A percentile compares a stretch with the other conserved stretches of the same genome.
Evolutionary conservation across 2,888 invertebrate genomes (phyloP).

Genomic region (Ophion costatus): DNA sequence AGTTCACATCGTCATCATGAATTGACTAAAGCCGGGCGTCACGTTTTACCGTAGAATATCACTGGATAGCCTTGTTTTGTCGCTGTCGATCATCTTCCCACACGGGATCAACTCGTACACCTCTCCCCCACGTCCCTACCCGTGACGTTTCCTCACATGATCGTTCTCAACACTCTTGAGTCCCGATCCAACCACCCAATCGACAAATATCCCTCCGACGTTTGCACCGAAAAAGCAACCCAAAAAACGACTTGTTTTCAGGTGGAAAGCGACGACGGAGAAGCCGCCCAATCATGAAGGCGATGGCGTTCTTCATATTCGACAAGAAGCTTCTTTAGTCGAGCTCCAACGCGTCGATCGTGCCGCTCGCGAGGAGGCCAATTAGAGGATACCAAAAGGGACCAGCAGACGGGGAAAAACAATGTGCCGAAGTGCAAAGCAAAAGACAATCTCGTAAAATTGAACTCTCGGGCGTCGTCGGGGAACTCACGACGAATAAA

Average conservation of each 20-base stretch:
- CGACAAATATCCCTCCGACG: background rate
- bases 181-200: no score
- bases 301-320: conserved; percentile 75
- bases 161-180: no score
- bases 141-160: no score
- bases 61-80: no score
- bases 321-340: conserved; percentile 74
- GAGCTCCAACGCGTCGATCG: conserved; percentile 8
- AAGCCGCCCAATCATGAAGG: conserved; percentile 71
- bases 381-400: background rate
- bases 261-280: conserved; percentile 60
- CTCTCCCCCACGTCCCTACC: no score
- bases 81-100: no score
- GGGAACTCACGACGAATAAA: conserved; percentile 17
- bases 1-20: no score
- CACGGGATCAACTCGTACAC: no score
- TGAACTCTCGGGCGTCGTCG: background rate
- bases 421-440: background rate
- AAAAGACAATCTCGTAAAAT: background rate
- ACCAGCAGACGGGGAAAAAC: background rate
- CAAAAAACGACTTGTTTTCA: conserved; percentile 34
- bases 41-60: no score
- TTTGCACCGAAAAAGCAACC: background rate
- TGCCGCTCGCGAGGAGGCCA: background rate
- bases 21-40: no score